Evolutionary conservation across 2,113 vertebrate genomes (phyloP).

Genomic region (Chrysemys picta): DNA sequence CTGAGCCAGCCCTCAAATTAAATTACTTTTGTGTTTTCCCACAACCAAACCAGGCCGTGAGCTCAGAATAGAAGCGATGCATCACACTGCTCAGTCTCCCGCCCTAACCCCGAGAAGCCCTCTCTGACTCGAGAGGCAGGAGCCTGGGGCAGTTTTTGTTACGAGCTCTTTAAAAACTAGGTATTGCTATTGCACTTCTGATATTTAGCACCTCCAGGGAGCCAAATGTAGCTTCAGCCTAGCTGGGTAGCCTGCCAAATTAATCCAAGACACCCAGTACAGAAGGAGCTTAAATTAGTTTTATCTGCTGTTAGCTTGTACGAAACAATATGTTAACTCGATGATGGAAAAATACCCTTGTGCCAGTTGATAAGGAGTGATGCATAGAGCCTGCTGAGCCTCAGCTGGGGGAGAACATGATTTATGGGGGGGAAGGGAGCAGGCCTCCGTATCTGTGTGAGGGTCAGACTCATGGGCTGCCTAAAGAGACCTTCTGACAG

Average conservation of each 20-base stretch:
- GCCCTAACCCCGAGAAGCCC: neutral
- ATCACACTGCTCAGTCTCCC: neutral
- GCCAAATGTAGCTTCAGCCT: constrained; percentile 67
- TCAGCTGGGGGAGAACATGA: accelerated
- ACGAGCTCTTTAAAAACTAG: neutral
- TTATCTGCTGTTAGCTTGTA: neutral
- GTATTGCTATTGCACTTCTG: constrained; percentile 55
- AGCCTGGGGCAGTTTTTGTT: neutral
- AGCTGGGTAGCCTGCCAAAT: constrained; percentile 69
- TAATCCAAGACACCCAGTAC: constrained; percentile 60
- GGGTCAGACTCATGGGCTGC: neutral
- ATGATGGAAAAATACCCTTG: neutral
- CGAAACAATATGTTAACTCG: constrained; percentile 28
- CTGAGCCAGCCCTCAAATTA: neutral
- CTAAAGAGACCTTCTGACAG: neutral
- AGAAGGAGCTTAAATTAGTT: constrained; percentile 69
- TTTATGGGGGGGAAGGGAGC: neutral
- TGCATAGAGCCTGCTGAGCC: accelerated
- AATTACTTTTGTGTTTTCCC: neutral
- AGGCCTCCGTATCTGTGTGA: no score
- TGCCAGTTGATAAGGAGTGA: neutral
- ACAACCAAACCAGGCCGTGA: neutral
- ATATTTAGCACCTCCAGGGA: constrained; percentile 71
- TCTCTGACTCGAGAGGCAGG: neutral
- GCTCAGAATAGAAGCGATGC: neutral